These are phyloP conservation scores for Tachysurus fulvidraco DNA, from an alignment of 2,113 vertebrate species.

Conservation along the genomic window DNA sequence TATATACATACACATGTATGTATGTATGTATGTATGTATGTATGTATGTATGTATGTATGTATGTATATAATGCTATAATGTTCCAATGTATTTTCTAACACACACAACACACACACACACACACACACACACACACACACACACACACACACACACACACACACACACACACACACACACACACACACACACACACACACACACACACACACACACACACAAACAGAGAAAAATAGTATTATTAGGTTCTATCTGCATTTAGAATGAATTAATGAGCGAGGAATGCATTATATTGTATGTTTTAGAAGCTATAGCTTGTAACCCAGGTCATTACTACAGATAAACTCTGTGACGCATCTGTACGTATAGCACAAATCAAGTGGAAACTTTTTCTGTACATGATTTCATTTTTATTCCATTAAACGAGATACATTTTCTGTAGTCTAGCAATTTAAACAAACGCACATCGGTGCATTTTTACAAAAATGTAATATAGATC, in stretches of 20 bases:
- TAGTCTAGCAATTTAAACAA: neutral
- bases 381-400: conserved; percentile 59
- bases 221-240: neutral
- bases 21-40: neutral
- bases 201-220: conserved; percentile 1
- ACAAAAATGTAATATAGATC: conserved; percentile 12
- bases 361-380: neutral
- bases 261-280: neutral
- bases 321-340: neutral
- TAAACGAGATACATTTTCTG: conserved; percentile 50
- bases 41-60: neutral
- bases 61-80: neutral
- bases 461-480: conserved; percentile 18
- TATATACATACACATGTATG: neutral
- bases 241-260: neutral
- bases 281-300: neutral
- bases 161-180: neutral
- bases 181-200: neutral
- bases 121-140: too few species aligned
- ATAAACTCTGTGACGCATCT: neutral
- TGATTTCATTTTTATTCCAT: conserved; percentile 63
- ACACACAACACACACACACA: neutral
- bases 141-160: neutral
- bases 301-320: neutral
- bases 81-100: neutral